phyloP scores from a whole-genome alignment of 64 coral and sea anemone species.

The Astreopora myriophthalma region DNA sequence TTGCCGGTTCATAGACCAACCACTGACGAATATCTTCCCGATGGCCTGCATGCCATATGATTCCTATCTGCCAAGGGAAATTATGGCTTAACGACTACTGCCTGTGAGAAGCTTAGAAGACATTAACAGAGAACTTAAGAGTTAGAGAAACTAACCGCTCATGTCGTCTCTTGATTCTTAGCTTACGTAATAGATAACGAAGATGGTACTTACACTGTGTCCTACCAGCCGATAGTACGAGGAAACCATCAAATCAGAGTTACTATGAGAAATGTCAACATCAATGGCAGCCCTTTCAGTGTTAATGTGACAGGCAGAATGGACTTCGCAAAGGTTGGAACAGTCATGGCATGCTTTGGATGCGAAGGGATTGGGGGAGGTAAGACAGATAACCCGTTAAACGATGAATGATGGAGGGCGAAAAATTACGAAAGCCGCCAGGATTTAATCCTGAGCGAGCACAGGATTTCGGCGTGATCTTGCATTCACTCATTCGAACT shows the following conservation, averaged over 20 bases:
- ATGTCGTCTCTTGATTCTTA: not conserved
- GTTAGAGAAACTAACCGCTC: not conserved
- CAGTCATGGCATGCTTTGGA: conserved; percentile 69
- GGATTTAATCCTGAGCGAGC: no score
- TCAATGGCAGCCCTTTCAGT: conserved; percentile 85
- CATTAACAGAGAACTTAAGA: not conserved
- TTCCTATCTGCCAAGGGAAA: no score
- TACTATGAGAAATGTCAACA: conserved; percentile 80
- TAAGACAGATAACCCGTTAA: not conserved
- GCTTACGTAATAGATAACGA: conserved; percentile 86
- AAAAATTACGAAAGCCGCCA: no score
- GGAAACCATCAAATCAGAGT: conserved; percentile 76
- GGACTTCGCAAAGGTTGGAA: conserved; percentile 64
- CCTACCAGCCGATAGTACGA: conserved; percentile 72
- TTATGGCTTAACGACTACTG: no score
- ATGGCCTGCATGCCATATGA: no score
- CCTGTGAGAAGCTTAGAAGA: no score
- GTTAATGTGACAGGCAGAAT: conserved; percentile 86
- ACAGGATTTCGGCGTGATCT: not conserved
- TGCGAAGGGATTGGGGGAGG: conserved; percentile 71
- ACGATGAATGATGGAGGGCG: no score
- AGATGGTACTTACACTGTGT: conserved; percentile 85
- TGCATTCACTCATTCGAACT: not conserved
- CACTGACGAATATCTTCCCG: no score
- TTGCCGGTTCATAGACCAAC: no score